Percentiles rank a stretch among this genome's conserved stretches.
Evolutionary conservation across 2,797 vertebrate genomes (phyloP).

Genomic region (Macropus fuliginosus): DNA sequence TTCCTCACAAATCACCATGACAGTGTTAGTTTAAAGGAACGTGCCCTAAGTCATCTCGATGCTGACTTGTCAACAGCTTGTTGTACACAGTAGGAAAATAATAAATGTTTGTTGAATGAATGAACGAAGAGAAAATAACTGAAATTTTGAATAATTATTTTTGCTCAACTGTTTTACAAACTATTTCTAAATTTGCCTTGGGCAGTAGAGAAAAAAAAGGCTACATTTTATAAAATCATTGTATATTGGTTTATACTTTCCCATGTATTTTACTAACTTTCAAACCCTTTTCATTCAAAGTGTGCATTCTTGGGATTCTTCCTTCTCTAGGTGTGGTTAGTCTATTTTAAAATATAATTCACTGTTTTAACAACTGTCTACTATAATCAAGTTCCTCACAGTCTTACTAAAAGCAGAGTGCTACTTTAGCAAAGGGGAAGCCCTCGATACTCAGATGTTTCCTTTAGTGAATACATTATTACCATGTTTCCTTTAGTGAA

Average conservation of each 20-base stretch:
- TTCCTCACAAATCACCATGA: conserved; percentile 45
- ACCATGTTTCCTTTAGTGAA: conserved; percentile 1
- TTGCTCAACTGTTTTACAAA: not conserved
- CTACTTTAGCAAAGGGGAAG: conserved; percentile 33
- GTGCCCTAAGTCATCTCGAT: conserved; percentile 6
- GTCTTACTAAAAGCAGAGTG: conserved; percentile 43
- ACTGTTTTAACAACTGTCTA: conserved; percentile 40
- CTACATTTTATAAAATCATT: conserved; percentile 34
- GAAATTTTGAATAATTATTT: not conserved
- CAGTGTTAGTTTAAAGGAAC: conserved; percentile 64
- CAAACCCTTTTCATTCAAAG: conserved; percentile 47
- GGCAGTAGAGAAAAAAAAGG: conserved; percentile 55
- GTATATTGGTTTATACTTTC: not conserved
- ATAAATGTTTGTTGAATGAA: not conserved
- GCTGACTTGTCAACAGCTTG: conserved; percentile 48
- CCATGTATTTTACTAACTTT: not conserved
- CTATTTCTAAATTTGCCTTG: not conserved
- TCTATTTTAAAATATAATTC: conserved; percentile 67
- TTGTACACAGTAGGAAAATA: not conserved
- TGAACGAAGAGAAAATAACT: not conserved
- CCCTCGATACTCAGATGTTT: conserved; percentile 37
- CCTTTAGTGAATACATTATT: conserved; percentile 8
- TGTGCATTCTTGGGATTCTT: conserved; percentile 76
- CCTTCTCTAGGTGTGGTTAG: conserved; percentile 78
- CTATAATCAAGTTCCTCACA: conserved; percentile 57